A percentile compares a stretch with the other conserved stretches of the same genome.
phyloP scores from a whole-genome alignment of 23 tunicate genomes.

The Clavelina lepadiformis region DNA sequence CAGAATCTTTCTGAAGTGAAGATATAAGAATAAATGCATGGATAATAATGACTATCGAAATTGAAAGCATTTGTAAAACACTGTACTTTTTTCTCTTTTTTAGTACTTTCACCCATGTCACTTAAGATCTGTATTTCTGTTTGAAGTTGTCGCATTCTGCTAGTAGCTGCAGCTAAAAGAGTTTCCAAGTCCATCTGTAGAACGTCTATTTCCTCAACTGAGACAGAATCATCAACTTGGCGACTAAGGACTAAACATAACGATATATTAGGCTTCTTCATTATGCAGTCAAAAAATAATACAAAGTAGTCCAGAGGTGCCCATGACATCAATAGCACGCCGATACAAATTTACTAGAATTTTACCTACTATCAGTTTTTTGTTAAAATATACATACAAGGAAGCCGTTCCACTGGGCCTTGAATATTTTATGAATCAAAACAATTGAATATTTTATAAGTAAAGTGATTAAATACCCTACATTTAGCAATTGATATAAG shows the following conservation, averaged over 20 bases:
- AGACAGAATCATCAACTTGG: slow-evolving; percentile 26
- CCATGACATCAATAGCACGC: too few relatives aligned
- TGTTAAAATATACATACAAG: too few relatives aligned
- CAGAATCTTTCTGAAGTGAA: slow-evolving; percentile 55
- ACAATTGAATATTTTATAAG: too few relatives aligned
- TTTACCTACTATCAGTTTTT: too few relatives aligned
- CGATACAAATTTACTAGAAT: too few relatives aligned
- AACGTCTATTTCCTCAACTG: slow-evolving; percentile 60
- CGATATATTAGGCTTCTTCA: too few relatives aligned
- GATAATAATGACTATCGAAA: background rate
- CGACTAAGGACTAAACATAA: slow-evolving; percentile 36
- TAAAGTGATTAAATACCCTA: background rate
- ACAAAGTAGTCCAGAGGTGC: too few relatives aligned
- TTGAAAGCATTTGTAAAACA: background rate
- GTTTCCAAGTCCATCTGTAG: slow-evolving; percentile 80
- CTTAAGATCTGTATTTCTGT: slow-evolving; percentile 37
- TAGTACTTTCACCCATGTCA: slow-evolving; percentile 37
- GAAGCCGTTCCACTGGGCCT: too few relatives aligned
- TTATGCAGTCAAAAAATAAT: too few relatives aligned
- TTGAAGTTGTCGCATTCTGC: slow-evolving; percentile 61
- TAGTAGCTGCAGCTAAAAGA: slow-evolving; percentile 48
- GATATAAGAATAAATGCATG: background rate
- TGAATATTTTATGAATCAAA: too few relatives aligned
- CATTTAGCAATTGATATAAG: background rate
- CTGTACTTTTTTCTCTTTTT: slow-evolving; percentile 58